Conservation (phyloP, 2,113 vertebrate species). For the Mirounga angustirostris region DNA sequence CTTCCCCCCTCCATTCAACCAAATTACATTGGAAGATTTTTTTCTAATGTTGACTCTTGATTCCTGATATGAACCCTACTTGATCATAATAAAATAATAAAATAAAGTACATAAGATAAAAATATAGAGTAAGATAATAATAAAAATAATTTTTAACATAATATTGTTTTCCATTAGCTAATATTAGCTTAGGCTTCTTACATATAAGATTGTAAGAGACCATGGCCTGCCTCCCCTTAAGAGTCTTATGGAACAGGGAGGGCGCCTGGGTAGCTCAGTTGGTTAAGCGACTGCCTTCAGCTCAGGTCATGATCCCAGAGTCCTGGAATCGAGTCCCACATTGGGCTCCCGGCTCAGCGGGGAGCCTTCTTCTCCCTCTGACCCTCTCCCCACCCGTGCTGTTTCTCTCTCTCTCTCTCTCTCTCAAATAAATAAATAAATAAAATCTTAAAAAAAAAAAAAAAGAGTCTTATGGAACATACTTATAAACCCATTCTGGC, state of each 20-base stretch:
- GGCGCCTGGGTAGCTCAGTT: too few relatives aligned
- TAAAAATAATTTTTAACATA: background rate
- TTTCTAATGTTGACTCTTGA: background rate
- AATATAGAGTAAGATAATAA: background rate
- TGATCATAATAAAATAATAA: background rate
- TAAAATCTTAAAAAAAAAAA: too few relatives aligned
- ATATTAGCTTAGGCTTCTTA: conserved; percentile 37
- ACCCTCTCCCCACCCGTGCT: too few relatives aligned
- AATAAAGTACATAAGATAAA: background rate
- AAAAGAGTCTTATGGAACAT: background rate
- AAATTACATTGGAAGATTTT: background rate
- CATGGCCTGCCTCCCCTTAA: background rate
- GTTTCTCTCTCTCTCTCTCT: too few relatives aligned
- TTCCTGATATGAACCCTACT: background rate
- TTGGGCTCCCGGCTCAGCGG: too few relatives aligned
- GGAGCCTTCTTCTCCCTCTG: too few relatives aligned
- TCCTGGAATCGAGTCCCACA: too few relatives aligned
- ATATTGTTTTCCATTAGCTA: background rate
- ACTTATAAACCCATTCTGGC: background rate
- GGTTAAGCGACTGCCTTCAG: too few relatives aligned
- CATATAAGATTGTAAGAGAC: background rate
- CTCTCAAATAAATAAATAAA: too few relatives aligned
- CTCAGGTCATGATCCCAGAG: too few relatives aligned
- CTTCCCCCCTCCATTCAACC: background rate
- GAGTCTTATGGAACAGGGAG: background rate